Conservation (phyloP, 1,140 invertebrate species). For the Trialeurodes vaporariorum region DNA sequence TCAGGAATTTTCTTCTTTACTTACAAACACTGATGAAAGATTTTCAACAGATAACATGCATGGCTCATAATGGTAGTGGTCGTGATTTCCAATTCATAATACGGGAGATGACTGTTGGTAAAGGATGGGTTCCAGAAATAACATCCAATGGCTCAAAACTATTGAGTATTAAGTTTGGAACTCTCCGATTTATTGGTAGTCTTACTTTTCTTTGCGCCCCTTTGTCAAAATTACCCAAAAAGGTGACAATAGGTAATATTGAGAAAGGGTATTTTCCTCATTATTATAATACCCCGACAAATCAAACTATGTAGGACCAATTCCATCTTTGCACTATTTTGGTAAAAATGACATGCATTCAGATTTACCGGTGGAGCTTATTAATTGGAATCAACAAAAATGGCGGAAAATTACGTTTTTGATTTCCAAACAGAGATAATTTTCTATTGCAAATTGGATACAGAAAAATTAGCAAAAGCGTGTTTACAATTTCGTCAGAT, state of each 20-base stretch:
- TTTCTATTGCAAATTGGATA: conserved; percentile 23
- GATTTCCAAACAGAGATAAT: conserved; percentile 20
- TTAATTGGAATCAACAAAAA: neutral
- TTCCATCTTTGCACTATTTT: neutral
- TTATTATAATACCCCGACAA: neutral
- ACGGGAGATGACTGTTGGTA: neutral
- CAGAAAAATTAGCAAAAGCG: conserved; percentile 25
- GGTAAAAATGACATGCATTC: neutral
- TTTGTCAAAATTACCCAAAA: neutral
- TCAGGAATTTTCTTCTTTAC: neutral
- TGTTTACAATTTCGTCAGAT: conserved; percentile 26
- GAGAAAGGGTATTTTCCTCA: neutral
- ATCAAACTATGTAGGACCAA: neutral
- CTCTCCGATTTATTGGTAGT: neutral
- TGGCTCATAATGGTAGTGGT: neutral
- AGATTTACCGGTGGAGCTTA: neutral
- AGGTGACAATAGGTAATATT: neutral
- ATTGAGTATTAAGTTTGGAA: neutral
- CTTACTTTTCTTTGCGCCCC: neutral
- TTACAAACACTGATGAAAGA: neutral
- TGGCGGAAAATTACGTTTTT: conserved; percentile 13
- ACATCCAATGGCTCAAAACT: neutral
- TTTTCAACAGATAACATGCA: neutral
- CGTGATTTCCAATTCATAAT: neutral
- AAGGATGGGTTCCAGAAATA: neutral